Percentiles rank a stretch among this genome's conserved stretches.
Evolutionary conservation across 2,113 vertebrate genomes (phyloP).

Genomic region (Amblyopsis rosae): DNA sequence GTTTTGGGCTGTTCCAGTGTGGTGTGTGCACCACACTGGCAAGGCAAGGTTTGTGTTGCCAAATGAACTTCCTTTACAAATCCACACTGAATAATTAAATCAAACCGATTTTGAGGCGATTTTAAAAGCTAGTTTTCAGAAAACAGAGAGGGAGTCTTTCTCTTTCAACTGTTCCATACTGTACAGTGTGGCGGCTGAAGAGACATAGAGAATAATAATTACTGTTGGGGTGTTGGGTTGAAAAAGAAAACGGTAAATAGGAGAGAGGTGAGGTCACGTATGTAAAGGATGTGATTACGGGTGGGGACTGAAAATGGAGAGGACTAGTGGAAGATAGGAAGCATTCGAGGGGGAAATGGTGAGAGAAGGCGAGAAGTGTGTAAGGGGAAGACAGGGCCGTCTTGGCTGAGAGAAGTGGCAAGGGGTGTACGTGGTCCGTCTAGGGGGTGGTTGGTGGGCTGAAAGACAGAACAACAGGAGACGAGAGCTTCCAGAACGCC

Average conservation of each 20-base stretch:
- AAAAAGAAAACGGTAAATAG: slow-evolving; percentile 45
- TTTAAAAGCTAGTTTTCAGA: too few relatives aligned
- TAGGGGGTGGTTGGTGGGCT: neutral
- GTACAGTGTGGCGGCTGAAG: neutral
- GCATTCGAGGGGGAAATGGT: slow-evolving; percentile 16
- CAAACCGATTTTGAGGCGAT: too few relatives aligned
- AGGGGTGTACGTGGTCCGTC: neutral
- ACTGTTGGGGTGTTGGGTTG: slow-evolving; percentile 46
- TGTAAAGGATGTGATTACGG: slow-evolving; percentile 43
- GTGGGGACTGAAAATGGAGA: slow-evolving; percentile 41
- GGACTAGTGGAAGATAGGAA: slow-evolving; percentile 40
- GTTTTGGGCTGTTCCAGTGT: too few relatives aligned
- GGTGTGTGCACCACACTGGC: too few relatives aligned
- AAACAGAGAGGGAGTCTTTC: too few relatives aligned
- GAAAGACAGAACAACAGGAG: neutral
- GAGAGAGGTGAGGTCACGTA: slow-evolving; percentile 44
- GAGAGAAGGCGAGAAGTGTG: neutral
- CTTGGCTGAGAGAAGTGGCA: slow-evolving; percentile 28
- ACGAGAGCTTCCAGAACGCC: neutral
- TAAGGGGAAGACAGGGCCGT: slow-evolving; percentile 15
- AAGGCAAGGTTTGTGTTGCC: too few relatives aligned
- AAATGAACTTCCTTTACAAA: too few relatives aligned
- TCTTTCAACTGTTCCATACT: slow-evolving; percentile 33
- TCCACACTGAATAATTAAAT: too few relatives aligned
- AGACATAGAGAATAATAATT: slow-evolving; percentile 22